Conservation (phyloP, 2,888 invertebrate species). For the Leistus spinibarbis region DNA sequence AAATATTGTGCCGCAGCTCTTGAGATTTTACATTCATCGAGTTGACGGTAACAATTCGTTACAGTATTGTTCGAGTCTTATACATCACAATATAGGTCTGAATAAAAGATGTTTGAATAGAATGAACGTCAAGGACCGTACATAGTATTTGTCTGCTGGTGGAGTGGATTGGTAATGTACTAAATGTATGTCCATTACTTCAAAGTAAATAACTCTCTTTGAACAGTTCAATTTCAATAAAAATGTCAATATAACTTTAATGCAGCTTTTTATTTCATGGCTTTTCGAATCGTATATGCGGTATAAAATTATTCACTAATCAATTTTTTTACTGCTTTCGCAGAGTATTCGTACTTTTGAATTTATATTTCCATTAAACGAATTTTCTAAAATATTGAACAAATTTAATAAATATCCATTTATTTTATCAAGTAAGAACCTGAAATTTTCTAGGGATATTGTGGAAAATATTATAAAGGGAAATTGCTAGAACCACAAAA, state of each 20-base stretch:
- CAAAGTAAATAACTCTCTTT: background rate
- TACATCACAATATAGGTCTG: background rate
- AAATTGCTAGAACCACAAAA: too few species aligned
- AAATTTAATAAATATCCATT: too few species aligned
- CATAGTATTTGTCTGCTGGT: too few species aligned
- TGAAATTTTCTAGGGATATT: too few species aligned
- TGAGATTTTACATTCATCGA: background rate
- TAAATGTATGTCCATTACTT: background rate
- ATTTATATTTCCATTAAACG: too few species aligned
- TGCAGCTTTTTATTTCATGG: background rate
- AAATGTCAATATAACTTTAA: background rate
- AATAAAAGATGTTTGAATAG: background rate
- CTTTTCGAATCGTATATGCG: background rate
- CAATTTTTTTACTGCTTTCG: background rate
- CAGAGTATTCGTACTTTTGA: too few species aligned
- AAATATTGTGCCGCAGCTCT: background rate
- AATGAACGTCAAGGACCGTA: background rate
- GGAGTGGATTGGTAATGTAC: background rate
- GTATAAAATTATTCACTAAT: too few species aligned
- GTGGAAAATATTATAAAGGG: too few species aligned
- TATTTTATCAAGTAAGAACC: too few species aligned
- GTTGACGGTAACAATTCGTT: background rate
- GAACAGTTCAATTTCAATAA: background rate
- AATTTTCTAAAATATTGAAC: too few species aligned
- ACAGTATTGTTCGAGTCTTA: background rate